phyloP scores from a whole-genome alignment of 2,888 invertebrate species.

The Mesopsocus fuscifrons region DNA sequence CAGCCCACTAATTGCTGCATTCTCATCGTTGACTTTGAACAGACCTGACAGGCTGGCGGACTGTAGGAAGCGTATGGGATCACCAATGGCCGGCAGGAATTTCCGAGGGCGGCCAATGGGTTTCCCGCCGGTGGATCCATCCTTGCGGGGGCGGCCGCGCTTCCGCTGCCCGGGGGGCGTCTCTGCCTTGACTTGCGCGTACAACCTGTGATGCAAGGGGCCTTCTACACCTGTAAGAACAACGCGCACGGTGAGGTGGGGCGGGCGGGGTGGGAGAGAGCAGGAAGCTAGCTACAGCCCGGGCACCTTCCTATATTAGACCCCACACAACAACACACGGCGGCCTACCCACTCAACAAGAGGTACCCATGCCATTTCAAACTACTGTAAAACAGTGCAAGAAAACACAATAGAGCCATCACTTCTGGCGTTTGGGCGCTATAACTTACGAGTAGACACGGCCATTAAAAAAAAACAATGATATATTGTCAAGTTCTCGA shows the following conservation, averaged over 20 bases:
- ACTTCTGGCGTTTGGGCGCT: too few species aligned
- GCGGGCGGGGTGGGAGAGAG: not conserved
- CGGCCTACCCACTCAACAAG: not conserved
- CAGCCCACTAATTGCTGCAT: not conserved
- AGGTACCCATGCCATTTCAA: not conserved
- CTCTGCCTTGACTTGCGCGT: constrained; percentile 6
- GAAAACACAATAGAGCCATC: too few species aligned
- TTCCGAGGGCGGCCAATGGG: constrained; percentile 7
- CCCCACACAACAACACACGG: not conserved
- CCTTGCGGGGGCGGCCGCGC: constrained; percentile 1
- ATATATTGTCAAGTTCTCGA: not conserved
- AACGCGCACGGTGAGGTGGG: too few species aligned
- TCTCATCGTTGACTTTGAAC: constrained; percentile 7
- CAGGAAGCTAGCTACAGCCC: not conserved
- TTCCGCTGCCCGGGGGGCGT: not conserved
- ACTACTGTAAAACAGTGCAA: not conserved
- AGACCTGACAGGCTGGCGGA: constrained; percentile 3
- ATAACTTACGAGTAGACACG: too few species aligned
- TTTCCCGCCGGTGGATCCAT: not conserved
- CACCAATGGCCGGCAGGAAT: constrained; percentile 1
- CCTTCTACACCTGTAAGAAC: not conserved
- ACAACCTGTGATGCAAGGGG: constrained; percentile 8
- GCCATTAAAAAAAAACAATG: not conserved
- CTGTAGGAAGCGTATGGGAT: constrained; percentile 5
- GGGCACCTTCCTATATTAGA: not conserved